phyloP scores from a whole-genome alignment of 2,888 invertebrate species.

The Torymus aiolomorphi region DNA sequence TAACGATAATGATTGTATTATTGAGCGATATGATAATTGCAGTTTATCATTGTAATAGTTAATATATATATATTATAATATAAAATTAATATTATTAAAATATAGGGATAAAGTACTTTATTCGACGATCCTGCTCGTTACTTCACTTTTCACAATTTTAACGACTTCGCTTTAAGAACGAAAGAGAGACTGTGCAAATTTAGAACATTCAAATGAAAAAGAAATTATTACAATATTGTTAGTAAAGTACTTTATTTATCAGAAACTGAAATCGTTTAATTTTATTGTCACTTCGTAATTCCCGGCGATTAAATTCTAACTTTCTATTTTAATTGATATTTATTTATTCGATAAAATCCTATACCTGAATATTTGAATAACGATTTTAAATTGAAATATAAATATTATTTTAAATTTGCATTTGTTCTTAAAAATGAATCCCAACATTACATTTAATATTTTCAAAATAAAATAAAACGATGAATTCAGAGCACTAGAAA shows the following conservation, averaged over 20 bases:
- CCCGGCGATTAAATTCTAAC: constrained; percentile 38
- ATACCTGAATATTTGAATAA: neutral
- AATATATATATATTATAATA: constrained; percentile 64
- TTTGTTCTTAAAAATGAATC: no score
- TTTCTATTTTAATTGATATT: constrained; percentile 31
- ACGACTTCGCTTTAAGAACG: constrained; percentile 46
- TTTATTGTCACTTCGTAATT: constrained; percentile 44
- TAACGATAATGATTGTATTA: constrained; percentile 63
- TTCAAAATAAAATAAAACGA: no score
- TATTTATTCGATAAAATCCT: constrained; percentile 1
- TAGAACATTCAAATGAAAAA: constrained; percentile 41
- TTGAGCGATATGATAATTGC: constrained; percentile 62
- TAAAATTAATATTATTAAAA: constrained; percentile 66
- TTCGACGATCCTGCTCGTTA: constrained; percentile 58
- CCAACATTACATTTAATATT: no score
- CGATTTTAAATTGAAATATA: neutral
- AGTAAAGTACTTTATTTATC: constrained; percentile 59
- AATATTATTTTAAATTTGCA: no score
- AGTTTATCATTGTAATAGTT: constrained; percentile 67
- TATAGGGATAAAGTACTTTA: constrained; percentile 64
- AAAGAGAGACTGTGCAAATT: constrained; percentile 46
- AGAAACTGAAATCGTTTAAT: constrained; percentile 46
- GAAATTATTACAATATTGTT: constrained; percentile 56
- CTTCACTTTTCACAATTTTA: constrained; percentile 52
- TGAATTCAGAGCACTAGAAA: no score